A percentile compares a stretch with the other conserved stretches of the same genome.
These are phyloP conservation scores for Phalloptychus januarius DNA, from an alignment of 2,797 vertebrate genomes.

Conservation along the genomic window DNA sequence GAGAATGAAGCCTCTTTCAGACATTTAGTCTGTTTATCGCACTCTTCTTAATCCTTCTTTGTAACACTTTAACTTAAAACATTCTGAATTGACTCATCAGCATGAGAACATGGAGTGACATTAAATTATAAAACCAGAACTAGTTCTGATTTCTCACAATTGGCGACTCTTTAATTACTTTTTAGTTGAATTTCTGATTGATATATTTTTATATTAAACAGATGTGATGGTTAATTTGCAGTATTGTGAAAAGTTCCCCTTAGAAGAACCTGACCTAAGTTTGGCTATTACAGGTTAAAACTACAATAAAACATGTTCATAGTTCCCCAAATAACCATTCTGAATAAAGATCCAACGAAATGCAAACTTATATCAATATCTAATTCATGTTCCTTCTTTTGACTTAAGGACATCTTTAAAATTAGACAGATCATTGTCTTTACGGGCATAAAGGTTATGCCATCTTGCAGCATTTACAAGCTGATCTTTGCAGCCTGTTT, in stretches of 20 bases:
- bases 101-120: not conserved
- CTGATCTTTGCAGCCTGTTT: not conserved
- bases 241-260: not conserved
- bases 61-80: not conserved
- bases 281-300: not conserved
- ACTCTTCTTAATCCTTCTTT: not conserved
- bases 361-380: not conserved
- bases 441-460: not conserved
- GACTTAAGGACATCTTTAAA: not conserved
- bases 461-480: not conserved
- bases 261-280: not conserved
- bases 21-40: conserved; percentile 4
- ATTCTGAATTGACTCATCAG: not conserved
- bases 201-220: not conserved
- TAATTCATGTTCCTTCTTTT: not conserved
- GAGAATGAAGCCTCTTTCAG: conserved; percentile 47
- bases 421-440: not conserved
- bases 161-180: not conserved
- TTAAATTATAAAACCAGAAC: not conserved
- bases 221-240: not conserved
- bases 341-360: no score
- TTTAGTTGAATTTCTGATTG: not conserved
- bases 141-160: not conserved
- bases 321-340: not conserved
- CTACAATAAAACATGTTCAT: not conserved